Conservation (phyloP, 2,113 vertebrate genomes). For the Gasterosteus aculeatus region DNA sequence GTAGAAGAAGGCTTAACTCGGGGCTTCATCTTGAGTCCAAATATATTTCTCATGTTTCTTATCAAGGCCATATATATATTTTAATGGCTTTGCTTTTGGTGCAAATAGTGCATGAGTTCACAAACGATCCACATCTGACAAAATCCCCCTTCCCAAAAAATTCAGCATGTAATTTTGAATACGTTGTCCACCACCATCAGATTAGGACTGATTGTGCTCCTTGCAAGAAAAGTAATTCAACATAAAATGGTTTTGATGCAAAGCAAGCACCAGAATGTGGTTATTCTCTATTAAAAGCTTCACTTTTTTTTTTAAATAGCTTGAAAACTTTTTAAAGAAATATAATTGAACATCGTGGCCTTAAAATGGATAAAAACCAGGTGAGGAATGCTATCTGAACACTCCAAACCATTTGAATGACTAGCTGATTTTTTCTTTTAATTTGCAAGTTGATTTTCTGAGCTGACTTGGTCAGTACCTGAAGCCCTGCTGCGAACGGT, state of each 20-base stretch:
- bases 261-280: slow-evolving; percentile 23
- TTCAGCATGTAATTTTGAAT: slow-evolving; percentile 23
- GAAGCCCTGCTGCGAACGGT: slow-evolving; percentile 35
- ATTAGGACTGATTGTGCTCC: slow-evolving; percentile 61
- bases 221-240: slow-evolving; percentile 17
- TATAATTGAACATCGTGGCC: background rate
- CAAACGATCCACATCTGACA: slow-evolving; percentile 35
- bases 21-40: slow-evolving; percentile 25
- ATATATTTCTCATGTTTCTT: slow-evolving; percentile 16
- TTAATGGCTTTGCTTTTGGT: slow-evolving; percentile 67
- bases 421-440: slow-evolving; percentile 35
- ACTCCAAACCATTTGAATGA: background rate
- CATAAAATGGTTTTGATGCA: slow-evolving; percentile 7
- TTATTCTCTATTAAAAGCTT: slow-evolving; percentile 25
- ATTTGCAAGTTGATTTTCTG: slow-evolving; percentile 58
- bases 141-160: slow-evolving; percentile 15
- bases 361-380: slow-evolving; percentile 20
- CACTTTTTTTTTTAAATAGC: background rate
- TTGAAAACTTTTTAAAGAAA: slow-evolving; percentile 7
- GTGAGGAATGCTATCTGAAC: background rate
- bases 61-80: slow-evolving; percentile 20
- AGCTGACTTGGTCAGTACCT: slow-evolving; percentile 37
- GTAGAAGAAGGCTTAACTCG: background rate
- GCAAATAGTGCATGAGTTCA: slow-evolving; percentile 66
- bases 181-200: slow-evolving; percentile 25